Percentiles rank a stretch among this genome's conserved stretches.
Conservation (phyloP, 2,888 invertebrate genomes). For the Eupsilia transversa region DNA sequence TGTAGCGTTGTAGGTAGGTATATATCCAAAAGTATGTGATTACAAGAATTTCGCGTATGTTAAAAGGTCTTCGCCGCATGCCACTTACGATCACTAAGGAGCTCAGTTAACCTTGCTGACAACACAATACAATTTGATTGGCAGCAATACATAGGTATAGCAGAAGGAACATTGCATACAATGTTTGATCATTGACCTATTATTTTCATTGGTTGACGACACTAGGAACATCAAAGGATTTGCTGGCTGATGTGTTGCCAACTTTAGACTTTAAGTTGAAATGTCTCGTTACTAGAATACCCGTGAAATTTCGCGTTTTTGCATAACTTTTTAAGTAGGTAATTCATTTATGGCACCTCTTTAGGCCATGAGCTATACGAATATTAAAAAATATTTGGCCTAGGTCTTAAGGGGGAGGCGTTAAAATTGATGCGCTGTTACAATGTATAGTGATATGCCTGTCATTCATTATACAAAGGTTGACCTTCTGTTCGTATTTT, state of each 20-base stretch:
- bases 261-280: neutral
- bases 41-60: neutral
- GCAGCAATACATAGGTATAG: neutral
- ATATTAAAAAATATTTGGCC: no score
- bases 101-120: slow-evolving; percentile 22
- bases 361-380: no score
- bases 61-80: neutral
- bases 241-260: neutral
- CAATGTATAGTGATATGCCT: no score
- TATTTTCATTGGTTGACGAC: neutral
- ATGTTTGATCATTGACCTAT: neutral
- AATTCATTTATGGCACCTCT: no score
- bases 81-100: neutral
- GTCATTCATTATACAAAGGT: neutral
- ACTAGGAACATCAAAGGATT: neutral
- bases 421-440: no score
- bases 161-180: slow-evolving; percentile 8
- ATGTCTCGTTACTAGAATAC: no score
- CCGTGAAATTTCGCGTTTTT: no score
- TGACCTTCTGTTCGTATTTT: slow-evolving; percentile 7
- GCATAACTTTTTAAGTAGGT: no score
- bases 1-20: neutral
- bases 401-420: no score
- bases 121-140: slow-evolving; percentile 16
- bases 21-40: neutral